Evolutionary conservation across 2,888 invertebrate species (phyloP), one percentile per base, ranked within the genome.

Genomic region (Amphimallon solstitiale): DNA sequence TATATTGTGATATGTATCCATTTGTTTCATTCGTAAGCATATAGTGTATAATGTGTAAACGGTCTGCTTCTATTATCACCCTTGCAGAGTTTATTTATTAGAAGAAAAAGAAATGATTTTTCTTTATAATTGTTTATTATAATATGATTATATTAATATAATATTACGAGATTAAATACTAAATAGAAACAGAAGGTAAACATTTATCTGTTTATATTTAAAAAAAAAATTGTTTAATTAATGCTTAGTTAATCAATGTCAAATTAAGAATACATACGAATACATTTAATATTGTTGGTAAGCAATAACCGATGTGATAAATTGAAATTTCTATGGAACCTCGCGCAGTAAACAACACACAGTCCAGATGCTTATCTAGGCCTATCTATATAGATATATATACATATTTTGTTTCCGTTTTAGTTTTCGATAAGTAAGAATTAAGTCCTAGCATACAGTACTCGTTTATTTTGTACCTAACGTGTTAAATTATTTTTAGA

Each of bases 221-320:
- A n/a, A 65, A 59, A 54, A 43, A 45, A 56, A 43, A 29, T 51
- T 52, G 49, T 66, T 63, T 59, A 52, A 21, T 66, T 66, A 37
- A 34, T 48, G 52, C 45, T 60, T 64, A 63, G 61, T 65, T 65
- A 29, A 46, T 65, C 37, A 61, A 49, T 62, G 56, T 65, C 46
- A 65, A 29, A 21, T 38, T 63, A 65, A 52, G 48, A 43, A 65
- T 65, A 48, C 38, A 68, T 46, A 59, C 38, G 38, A 43, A 65
- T 56, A 48, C 38, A 68, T 51, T 21, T 38, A 70, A 71, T 68
- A 70, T 71, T 68, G 66, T 72, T 72, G 69, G 70, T 73, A 70
- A 73, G 74, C 74, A 74, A 74, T 74, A 74, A 73, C 68, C 71
- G 70, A 72, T 74, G 74, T 74, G 74, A 74, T 74, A 74, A 67